Evolutionary conservation across 2,797 vertebrate genomes (phyloP), one percentile per base, ranked within the genome.

Genomic region (Hipposideros larvatus): DNA sequence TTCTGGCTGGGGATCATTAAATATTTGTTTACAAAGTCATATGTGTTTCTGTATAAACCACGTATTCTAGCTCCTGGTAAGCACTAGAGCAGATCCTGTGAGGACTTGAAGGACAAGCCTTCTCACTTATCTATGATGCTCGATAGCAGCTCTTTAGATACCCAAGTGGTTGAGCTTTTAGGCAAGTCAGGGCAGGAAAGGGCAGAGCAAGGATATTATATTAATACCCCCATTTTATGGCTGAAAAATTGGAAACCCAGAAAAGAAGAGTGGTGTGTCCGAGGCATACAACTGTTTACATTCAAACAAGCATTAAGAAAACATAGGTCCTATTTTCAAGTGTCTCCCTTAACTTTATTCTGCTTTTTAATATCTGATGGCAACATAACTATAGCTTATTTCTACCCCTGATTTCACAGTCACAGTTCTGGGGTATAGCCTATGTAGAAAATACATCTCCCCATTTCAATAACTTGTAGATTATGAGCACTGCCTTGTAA

Each of bases 1-100:
- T 97, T 87, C 61, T 94, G 82, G 4, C 57, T 93, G 21, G 37
- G 5, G 4, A 92, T 85, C 6, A 68, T 95, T 95, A 85, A 65
- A 59, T 87, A 85, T 91, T 93, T 96, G 74, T 93, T 94, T 92
- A 61, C 11, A 82, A 94, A 78, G 11, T 87, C 18, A 75, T 75
- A 89, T 86, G 22, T 97, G 7, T 94, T 88, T 93, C 8, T 51
- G 10, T 94, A 61, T 78, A 91, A 68, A 28, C 37, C 24, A 55
- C 16, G 73, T 74, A 94, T 46, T 83, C 41, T 91, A 86, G 34
- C 53, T 93, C 34, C 59, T 95, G 41, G 66, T 91, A 87, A 16
- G 7, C 79, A 71, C 15, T 91, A 46, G 19, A 79, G 16, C 31
- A 18, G n/a, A 90, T 55, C 24, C 63, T 91, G 10, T 74, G 41